Conservation (phyloP, 2,888 invertebrate species). For the Oxycera nigricornis region DNA sequence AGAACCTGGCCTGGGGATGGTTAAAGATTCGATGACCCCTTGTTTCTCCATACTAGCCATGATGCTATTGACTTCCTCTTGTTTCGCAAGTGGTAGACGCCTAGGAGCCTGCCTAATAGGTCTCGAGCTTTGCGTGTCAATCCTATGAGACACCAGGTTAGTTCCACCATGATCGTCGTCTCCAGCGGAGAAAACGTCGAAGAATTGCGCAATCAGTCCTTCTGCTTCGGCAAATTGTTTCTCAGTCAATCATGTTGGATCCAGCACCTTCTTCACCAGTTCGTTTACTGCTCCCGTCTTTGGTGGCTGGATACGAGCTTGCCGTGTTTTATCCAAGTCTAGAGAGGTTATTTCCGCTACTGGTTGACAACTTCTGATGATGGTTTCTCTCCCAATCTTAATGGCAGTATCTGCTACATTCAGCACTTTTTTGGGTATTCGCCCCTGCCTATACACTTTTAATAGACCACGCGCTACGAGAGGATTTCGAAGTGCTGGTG, state of each 20-base stretch:
- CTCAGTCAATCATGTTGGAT: not conserved
- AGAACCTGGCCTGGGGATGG: not conserved
- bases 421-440: not conserved
- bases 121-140: not conserved
- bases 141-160: not conserved
- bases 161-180: not conserved
- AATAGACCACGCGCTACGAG: not conserved
- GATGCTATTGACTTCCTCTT: not conserved
- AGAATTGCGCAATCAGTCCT: not conserved
- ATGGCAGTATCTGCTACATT: not conserved
- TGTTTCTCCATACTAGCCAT: not conserved
- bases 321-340: not conserved
- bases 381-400: too few species aligned
- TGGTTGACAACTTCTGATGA: not conserved
- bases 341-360: not conserved
- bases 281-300: not conserved
- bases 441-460: not conserved
- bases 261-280: not conserved
- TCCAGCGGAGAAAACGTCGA: not conserved
- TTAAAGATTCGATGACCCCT: too few species aligned
- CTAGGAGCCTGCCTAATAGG: slow-evolving; percentile 11
- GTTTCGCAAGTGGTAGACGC: not conserved
- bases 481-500: not conserved
- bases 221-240: not conserved
- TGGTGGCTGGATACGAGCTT: not conserved